Evolutionary conservation across 2,888 invertebrate genomes (phyloP).

Genomic region (Eutolmus rufibarbis): DNA sequence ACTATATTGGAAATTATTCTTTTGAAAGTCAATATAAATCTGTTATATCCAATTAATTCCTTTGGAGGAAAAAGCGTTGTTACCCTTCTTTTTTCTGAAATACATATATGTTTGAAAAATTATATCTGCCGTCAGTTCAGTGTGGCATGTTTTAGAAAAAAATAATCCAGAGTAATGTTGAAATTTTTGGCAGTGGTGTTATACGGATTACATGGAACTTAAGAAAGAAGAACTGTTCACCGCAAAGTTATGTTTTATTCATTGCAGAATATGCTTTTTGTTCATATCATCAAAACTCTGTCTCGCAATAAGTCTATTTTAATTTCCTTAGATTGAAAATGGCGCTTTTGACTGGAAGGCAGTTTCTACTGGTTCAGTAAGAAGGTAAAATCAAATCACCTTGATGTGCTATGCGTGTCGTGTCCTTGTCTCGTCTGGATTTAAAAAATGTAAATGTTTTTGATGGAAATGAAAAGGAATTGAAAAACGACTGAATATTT

Average conservation of each 20-base stretch:
- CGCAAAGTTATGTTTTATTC: not conserved
- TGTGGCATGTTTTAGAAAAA: too few species aligned
- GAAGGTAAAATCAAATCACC: not conserved
- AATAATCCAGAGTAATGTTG: not conserved
- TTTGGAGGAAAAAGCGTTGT: not conserved
- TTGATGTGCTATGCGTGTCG: not conserved
- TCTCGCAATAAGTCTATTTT: not conserved
- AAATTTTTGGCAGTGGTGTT: not conserved
- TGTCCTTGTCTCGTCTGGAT: not conserved
- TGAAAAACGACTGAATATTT: too few species aligned
- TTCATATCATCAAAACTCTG: not conserved
- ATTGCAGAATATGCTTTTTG: not conserved
- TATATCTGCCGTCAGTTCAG: not conserved
- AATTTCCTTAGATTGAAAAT: not conserved
- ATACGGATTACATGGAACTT: not conserved
- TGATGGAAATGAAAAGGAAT: not conserved
- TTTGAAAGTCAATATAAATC: not conserved
- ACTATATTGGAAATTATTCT: not conserved
- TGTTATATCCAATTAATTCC: too few species aligned
- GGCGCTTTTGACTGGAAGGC: not conserved
- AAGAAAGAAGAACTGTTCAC: not conserved
- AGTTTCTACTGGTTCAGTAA: not conserved
- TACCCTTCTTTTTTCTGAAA: not conserved
- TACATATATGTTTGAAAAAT: not conserved
- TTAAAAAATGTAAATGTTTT: not conserved